Percentiles rank a stretch among this genome's conserved stretches.
Conservation (phyloP, 2,888 invertebrate genomes). For the Leistus spinibarbis region DNA sequence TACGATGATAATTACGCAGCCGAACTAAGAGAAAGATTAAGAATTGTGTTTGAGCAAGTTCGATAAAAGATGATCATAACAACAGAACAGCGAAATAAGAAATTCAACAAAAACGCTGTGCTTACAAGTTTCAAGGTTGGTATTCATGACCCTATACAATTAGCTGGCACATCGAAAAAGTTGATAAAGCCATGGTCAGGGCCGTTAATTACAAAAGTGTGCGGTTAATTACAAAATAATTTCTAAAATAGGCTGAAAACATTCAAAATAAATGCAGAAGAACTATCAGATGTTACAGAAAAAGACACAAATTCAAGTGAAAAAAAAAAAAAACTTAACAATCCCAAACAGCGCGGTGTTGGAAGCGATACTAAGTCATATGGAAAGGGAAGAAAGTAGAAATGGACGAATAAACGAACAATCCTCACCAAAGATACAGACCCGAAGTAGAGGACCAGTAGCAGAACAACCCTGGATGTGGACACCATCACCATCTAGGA, state of each 20-base stretch:
- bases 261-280: not conserved
- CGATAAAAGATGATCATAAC: not conserved
- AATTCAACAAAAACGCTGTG: constrained; percentile 15
- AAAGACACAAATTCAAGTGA: too few species aligned
- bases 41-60: constrained; percentile 15
- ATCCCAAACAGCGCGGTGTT: too few species aligned
- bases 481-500: too few species aligned
- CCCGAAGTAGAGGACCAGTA: not conserved
- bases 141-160: constrained; percentile 1
- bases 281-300: not conserved
- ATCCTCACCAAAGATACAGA: not conserved
- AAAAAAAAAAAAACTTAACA: too few species aligned
- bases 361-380: too few species aligned
- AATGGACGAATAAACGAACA: not conserved
- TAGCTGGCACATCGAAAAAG: not conserved
- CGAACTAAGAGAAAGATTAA: too few species aligned
- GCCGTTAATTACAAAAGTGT: not conserved
- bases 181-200: constrained; percentile 11
- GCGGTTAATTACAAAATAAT: too few species aligned
- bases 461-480: too few species aligned
- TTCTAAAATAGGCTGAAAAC: too few species aligned
- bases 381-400: too few species aligned
- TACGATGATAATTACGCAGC: too few species aligned
- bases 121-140: not conserved
- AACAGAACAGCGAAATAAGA: not conserved